These are phyloP conservation scores for Synanthedon vespiformis DNA, from an alignment of 2,888 invertebrate species.

Conservation along the genomic window DNA sequence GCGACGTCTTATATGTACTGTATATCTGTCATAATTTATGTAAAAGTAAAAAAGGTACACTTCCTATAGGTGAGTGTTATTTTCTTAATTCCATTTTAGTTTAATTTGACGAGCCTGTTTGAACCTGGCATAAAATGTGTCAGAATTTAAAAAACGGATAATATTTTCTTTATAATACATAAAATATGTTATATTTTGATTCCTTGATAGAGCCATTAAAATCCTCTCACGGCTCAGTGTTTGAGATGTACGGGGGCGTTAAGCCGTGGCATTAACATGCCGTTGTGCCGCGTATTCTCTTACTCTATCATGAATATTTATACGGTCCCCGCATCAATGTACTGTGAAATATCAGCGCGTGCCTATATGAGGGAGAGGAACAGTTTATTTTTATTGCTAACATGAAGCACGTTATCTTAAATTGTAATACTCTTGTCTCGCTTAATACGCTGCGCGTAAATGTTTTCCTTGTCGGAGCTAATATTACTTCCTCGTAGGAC, in stretches of 20 bases:
- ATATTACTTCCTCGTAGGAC: not conserved
- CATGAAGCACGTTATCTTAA: slow-evolving; percentile 1
- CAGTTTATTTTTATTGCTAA: slow-evolving; percentile 9
- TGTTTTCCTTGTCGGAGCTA: not conserved
- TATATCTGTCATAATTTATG: no score
- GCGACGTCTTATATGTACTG: no score
- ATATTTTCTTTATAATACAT: no score
- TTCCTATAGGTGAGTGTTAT: no score
- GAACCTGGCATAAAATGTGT: no score
- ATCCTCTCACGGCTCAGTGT: not conserved
- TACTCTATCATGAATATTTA: slow-evolving; percentile 54
- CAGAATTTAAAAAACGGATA: no score
- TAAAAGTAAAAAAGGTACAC: no score
- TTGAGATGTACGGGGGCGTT: slow-evolving; percentile 17
- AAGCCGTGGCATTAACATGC: slow-evolving; percentile 48
- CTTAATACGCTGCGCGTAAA: not conserved
- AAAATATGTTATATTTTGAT: no score
- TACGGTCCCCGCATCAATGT: slow-evolving; percentile 41
- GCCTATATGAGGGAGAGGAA: slow-evolving; percentile 2
- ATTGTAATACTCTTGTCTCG: not conserved
- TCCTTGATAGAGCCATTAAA: not conserved
- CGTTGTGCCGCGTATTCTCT: slow-evolving; percentile 31
- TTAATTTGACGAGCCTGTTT: no score
- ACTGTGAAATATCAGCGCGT: slow-evolving; percentile 28
- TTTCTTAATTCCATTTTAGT: no score